Base-by-base conservation (phyloP, 2,888 invertebrate genomes). In the Lepidochitona cinerea region DNA sequence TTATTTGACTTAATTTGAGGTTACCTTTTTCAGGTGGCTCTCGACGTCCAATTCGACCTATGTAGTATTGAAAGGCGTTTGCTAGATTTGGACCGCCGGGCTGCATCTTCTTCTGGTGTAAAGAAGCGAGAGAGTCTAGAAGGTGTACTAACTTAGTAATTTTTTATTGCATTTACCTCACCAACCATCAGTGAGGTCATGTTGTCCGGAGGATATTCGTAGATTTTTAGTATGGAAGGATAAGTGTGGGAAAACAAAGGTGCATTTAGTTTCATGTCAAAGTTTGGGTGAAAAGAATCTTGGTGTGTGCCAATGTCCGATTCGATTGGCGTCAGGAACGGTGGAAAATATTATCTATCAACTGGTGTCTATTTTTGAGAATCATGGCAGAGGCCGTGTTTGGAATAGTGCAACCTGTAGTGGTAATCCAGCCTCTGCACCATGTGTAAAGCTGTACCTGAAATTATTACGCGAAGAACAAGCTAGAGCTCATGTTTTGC, bases 171-270 rank as follows among this genome's bases (percentile, higher is more conserved):
- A 18, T 12, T 41, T 41, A 41, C 41, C 41, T 18, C 41, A 41
- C 18, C 9, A 41, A 41, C 41, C 41, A 18, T 37, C 37, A 12
- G 6, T 68, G 5, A 7, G 37, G 29, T 14, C 36, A n/a, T 14
- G 23, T 9, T 18, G 35, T 37, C 68, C 68, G 5, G 37, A 37
- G 26, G 68, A 68, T 5, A 41, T 68, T 33, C 4, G 68, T 4
- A 37, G 37, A 26, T 68, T 33, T 23, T 26, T 68, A 23, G 68
- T 68, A n/a, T 68, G 68, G 68, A 68, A 68, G 29, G 68, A 68
- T 41, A 5, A 37, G 41, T 12, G 6, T 12, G 68, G 68, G 37
- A 68, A 68, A 37, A 68, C 68, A 37, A 9, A 37, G n/a, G 26
- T 68, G 7, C 68, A 68, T 26, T 14, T 35, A 9, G 29, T 7